phyloP scores from a whole-genome alignment of 2,113 vertebrate genomes.

The Ibidorhyncha struthersii region DNA sequence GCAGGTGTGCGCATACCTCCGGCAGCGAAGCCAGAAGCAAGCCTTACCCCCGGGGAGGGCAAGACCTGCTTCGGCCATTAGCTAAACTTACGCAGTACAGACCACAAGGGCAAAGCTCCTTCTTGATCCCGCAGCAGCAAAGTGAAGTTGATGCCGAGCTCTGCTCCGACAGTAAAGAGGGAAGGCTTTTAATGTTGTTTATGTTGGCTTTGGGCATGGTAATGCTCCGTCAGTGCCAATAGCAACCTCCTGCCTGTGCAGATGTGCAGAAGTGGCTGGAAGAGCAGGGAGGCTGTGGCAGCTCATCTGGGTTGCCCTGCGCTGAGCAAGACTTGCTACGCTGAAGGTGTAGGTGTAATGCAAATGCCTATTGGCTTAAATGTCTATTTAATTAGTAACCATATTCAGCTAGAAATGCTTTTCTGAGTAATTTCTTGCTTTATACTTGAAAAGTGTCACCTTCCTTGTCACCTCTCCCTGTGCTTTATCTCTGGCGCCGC shows the following conservation, averaged over 20 bases:
- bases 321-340: neutral
- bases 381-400: neutral
- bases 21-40: neutral
- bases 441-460: neutral
- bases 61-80: neutral
- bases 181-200: neutral
- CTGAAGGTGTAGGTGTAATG: neutral
- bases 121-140: rapidly evolving
- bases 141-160: neutral
- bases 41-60: rapidly evolving
- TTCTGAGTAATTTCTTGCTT: neutral
- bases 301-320: neutral
- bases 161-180: neutral
- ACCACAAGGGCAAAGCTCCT: neutral
- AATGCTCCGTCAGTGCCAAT: neutral
- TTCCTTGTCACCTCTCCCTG: neutral
- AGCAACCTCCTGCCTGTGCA: neutral
- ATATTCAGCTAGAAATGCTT: neutral
- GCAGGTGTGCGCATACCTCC: neutral
- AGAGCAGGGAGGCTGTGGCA: neutral
- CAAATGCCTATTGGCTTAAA: neutral
- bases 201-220: neutral
- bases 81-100: neutral
- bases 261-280: neutral
- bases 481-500: rapidly evolving